A percentile compares a stretch with the other conserved stretches of the same genome.
Evolutionary conservation across 2,113 vertebrate genomes (phyloP).

Genomic region (Mionectes macconnelli): DNA sequence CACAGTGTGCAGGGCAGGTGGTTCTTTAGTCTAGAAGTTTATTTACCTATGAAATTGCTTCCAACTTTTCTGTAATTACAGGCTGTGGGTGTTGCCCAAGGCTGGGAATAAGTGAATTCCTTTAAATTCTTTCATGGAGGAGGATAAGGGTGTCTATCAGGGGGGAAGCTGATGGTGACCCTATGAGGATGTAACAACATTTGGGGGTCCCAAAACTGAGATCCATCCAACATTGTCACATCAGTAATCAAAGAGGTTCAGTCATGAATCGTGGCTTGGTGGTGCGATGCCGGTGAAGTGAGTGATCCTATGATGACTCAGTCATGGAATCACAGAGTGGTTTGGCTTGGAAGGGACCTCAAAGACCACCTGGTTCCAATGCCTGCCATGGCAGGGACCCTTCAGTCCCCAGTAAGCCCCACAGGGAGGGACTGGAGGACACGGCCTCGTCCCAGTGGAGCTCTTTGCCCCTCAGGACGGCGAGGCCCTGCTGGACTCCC

Average conservation of each 20-base stretch:
- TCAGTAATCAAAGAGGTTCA: accelerated
- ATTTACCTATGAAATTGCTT: neutral
- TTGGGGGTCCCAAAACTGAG: neutral
- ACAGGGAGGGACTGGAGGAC: neutral
- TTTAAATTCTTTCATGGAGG: neutral
- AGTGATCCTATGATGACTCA: no score
- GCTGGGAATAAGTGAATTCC: neutral
- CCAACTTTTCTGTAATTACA: neutral
- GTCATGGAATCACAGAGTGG: neutral
- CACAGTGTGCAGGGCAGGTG: neutral
- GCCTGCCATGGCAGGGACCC: neutral
- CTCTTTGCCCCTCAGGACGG: slow-evolving; percentile 76
- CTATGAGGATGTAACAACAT: neutral
- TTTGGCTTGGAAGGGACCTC: neutral
- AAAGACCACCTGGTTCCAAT: accelerated
- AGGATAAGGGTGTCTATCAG: accelerated
- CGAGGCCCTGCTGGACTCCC: slow-evolving; percentile 83
- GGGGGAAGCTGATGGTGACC: neutral
- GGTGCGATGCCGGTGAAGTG: accelerated
- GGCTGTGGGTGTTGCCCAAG: neutral
- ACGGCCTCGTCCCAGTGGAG: neutral
- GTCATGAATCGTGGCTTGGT: accelerated
- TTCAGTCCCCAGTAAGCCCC: accelerated
- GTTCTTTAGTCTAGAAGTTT: neutral
- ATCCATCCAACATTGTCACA: accelerated